Evolutionary conservation across 2,888 invertebrate species (phyloP), one percentile per base, ranked within the genome.

Genomic region (Apotomis turbidana): DNA sequence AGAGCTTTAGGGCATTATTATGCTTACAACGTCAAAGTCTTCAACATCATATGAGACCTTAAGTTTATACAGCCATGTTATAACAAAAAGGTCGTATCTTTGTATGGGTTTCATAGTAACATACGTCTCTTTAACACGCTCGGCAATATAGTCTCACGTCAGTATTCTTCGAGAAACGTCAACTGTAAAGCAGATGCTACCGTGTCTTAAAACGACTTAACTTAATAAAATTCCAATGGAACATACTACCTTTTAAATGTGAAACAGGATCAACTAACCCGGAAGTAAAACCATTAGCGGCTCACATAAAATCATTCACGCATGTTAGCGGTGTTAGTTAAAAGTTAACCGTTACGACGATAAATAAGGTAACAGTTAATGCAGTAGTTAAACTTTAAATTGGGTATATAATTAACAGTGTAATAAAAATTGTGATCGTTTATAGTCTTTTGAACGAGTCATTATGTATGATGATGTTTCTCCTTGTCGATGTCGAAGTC

Each of bases 321-420:
- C 72, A 62, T 68, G 60, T 60, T 71, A 52, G 61, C 61, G 57
- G 54, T 38, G 72, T 68, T 63, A 58, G 58, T 68, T 72, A 68
- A 70, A 71, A 77, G 70, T 74, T 76, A 76, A 76, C 75, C 74
- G 77, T 76, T 75, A 76, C 58, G 51, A 68, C 60, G 51, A 74
- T 79, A 77, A 78, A 77, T 76, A 70, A 77, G 75, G 74, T 74
- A 76, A 52, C 67, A 6, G 62, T 68, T 58, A 46, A 68, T 51
- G 70, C 73, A 58, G 72, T 60, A 75, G 74, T 54, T 68, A 44
- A 6, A 57, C 5, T 54, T 27, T 44, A 41, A 70, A 62, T 67
- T 62, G 60, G 44, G 64, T 51, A 69, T 57, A 66, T 59, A 58
- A 74, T 69, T 71, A 76, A 75, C 74, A 74, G 75, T 3, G 12